A percentile compares a stretch with the other conserved stretches of the same genome.
Conservation (phyloP, 2,113 vertebrate genomes). For the Delphinapterus leucas region DNA sequence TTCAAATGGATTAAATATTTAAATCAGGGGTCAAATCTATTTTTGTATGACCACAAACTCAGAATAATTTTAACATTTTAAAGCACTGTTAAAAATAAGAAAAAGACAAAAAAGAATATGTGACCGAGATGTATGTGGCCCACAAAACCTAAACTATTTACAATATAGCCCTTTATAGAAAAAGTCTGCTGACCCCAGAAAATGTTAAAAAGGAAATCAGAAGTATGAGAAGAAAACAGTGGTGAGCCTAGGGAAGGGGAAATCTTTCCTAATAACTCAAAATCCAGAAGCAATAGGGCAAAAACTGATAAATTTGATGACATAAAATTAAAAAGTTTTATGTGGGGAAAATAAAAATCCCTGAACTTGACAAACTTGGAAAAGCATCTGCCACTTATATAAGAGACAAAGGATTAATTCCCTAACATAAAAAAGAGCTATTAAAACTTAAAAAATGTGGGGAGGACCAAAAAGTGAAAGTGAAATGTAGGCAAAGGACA, state of each 20-base stretch:
- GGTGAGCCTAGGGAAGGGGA: neutral
- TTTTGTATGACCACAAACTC: neutral
- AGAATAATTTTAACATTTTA: neutral
- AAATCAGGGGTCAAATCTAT: neutral
- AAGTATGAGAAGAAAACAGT: neutral
- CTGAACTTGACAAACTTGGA: neutral
- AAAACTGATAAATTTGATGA: neutral
- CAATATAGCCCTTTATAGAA: neutral
- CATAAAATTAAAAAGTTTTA: neutral
- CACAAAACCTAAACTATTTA: conserved; percentile 6
- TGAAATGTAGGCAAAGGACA: neutral
- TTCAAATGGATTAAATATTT: neutral
- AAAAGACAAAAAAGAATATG: neutral
- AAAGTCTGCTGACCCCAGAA: neutral
- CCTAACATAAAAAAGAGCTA: neutral
- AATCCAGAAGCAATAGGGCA: neutral
- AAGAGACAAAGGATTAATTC: neutral
- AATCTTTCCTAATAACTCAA: neutral
- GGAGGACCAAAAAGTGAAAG: neutral
- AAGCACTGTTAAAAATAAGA: neutral
- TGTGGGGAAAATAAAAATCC: neutral
- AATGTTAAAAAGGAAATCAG: neutral
- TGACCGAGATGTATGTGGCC: neutral
- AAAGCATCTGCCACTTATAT: neutral
- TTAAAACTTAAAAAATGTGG: neutral